phyloP scores from a whole-genome alignment of 2,888 invertebrate species.

The Phorcus lineatus region DNA sequence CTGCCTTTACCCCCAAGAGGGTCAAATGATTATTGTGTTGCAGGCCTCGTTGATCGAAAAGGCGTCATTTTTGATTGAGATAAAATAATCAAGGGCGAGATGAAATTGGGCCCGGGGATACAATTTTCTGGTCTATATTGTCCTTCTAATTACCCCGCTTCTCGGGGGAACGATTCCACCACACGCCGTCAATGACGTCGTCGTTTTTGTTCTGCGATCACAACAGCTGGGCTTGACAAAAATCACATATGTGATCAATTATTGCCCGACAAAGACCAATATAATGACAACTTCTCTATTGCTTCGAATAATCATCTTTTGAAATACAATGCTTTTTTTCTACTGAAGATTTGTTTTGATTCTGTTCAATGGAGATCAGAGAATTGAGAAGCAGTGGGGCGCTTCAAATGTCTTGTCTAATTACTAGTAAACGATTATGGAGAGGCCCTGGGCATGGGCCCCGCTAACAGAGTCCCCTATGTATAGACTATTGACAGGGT shows the following conservation, averaged over 20 bases:
- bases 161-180: slow-evolving; percentile 27
- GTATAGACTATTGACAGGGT: no score
- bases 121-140: slow-evolving; percentile 35
- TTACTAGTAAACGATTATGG: no score
- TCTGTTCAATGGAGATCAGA: no score
- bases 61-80: slow-evolving; percentile 34
- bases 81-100: slow-evolving; percentile 30
- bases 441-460: no score
- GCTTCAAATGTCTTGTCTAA: no score
- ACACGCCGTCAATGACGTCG: not conserved
- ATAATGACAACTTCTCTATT: not conserved
- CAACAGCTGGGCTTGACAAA: slow-evolving; percentile 2
- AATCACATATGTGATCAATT: slow-evolving; percentile 23
- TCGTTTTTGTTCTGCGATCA: slow-evolving; percentile 23
- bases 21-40: slow-evolving; percentile 27
- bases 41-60: slow-evolving; percentile 37
- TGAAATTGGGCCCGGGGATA: slow-evolving; percentile 27
- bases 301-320: no score
- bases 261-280: slow-evolving; percentile 13
- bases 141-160: slow-evolving; percentile 28
- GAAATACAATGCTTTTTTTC: no score
- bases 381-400: no score
- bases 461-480: no score
- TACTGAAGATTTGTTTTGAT: no score
- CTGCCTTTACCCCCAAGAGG: not conserved